Percentiles rank a stretch among this genome's conserved stretches.
phyloP scores from a whole-genome alignment of 2,888 invertebrate species.

The Andricus quercusramuli region DNA sequence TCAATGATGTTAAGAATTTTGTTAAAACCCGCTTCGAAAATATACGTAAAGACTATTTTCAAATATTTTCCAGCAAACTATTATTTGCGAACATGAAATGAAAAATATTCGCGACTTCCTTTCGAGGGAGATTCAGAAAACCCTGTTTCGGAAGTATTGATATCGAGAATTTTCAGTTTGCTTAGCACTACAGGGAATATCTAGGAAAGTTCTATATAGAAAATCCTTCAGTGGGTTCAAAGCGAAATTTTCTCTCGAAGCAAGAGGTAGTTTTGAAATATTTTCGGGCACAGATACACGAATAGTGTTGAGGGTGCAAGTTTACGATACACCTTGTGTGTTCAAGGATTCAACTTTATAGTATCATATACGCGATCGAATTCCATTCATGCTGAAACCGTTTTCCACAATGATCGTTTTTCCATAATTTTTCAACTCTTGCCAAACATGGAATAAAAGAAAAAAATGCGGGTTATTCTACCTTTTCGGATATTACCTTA shows the following conservation, averaged over 20 bases:
- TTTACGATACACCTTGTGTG: slow-evolving; percentile 29
- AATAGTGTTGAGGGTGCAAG: slow-evolving; percentile 11
- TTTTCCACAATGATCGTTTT: slow-evolving; percentile 2
- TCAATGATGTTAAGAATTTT: no score
- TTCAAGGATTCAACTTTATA: slow-evolving; percentile 17
- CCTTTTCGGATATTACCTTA: not conserved
- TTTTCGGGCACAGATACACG: not conserved
- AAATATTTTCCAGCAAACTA: not conserved
- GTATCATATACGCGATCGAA: slow-evolving; percentile 21
- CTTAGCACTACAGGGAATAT: slow-evolving; percentile 30
- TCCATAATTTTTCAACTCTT: slow-evolving; percentile 17
- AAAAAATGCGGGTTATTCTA: not conserved
- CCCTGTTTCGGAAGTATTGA: slow-evolving; percentile 1
- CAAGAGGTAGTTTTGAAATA: slow-evolving; percentile 33
- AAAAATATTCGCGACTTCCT: not conserved
- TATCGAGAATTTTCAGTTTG: slow-evolving; percentile 33
- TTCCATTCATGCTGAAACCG: slow-evolving; percentile 20
- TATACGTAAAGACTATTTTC: not conserved
- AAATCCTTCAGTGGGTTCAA: slow-evolving; percentile 13
- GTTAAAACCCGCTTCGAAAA: not conserved
- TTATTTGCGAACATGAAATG: not conserved
- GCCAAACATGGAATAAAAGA: not conserved
- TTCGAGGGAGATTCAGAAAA: slow-evolving; percentile 12
- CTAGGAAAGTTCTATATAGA: slow-evolving; percentile 5
- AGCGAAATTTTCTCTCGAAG: slow-evolving; percentile 14